These are phyloP conservation scores for Agonum fuliginosum DNA, from an alignment of 2,888 invertebrate genomes.

Conservation along the genomic window DNA sequence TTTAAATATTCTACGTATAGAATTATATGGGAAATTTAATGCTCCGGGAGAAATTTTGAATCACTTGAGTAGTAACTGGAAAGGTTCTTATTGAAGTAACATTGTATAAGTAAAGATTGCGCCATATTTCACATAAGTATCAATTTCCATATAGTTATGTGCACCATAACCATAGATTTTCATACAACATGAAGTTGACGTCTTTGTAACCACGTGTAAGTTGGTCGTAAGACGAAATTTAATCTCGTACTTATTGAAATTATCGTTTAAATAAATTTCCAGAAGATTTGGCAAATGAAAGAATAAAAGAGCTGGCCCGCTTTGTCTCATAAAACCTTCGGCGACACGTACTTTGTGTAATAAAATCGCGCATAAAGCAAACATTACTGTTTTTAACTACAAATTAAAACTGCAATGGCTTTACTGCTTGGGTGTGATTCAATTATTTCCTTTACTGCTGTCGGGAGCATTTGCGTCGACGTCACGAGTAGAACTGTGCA, in stretches of 20 bases:
- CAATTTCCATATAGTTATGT: too few species aligned
- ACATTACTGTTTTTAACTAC: conserved; percentile 68
- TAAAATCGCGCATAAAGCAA: conserved; percentile 66
- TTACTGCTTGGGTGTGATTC: conserved; percentile 68
- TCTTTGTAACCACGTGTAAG: not conserved
- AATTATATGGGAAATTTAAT: too few species aligned
- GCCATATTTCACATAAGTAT: too few species aligned
- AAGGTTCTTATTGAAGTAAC: too few species aligned
- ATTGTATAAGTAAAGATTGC: too few species aligned
- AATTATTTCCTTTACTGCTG: conserved; percentile 67
- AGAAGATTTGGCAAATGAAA: conserved; percentile 62
- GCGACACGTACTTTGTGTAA: conserved; percentile 65
- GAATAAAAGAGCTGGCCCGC: conserved; percentile 54
- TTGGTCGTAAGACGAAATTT: not conserved
- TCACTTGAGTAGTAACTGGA: too few species aligned
- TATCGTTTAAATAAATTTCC: conserved; percentile 64
- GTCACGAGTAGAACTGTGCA: not conserved
- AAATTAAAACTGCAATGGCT: conserved; percentile 68
- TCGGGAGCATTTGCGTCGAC: conserved; percentile 31
- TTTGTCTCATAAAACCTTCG: conserved; percentile 56
- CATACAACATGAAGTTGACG: not conserved
- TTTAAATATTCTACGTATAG: too few species aligned
- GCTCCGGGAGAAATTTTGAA: too few species aligned
- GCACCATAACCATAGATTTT: not conserved
- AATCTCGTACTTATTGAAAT: conserved; percentile 58